A percentile compares a stretch with the other conserved stretches of the same genome.
These are phyloP conservation scores for Trachurus trachurus DNA, from an alignment of 2,797 vertebrate species.

Conservation along the genomic window DNA sequence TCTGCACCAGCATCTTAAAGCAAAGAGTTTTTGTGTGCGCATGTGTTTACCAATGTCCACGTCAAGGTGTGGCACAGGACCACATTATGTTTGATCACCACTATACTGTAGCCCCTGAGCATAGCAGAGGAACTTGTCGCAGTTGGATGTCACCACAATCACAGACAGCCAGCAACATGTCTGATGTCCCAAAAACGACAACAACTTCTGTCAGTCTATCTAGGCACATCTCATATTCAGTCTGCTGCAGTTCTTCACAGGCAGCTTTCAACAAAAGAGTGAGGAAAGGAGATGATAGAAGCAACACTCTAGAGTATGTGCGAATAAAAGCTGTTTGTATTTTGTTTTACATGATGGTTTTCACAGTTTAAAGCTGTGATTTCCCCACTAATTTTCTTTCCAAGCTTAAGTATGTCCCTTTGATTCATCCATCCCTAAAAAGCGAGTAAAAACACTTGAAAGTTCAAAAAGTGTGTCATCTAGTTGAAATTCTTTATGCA, in stretches of 20 bases:
- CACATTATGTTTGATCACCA: slow-evolving; percentile 18
- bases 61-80: slow-evolving; percentile 5
- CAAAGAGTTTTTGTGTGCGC: slow-evolving; percentile 6
- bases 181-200: slow-evolving; percentile 18
- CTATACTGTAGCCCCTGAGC: neutral
- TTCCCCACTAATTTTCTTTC: neutral
- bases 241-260: slow-evolving; percentile 3
- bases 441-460: neutral
- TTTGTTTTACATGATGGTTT: neutral
- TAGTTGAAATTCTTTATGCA: neutral
- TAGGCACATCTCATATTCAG: slow-evolving; percentile 25
- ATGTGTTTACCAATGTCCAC: slow-evolving; percentile 4
- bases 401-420: neutral
- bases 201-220: slow-evolving; percentile 25
- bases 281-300: neutral
- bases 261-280: neutral
- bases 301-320: neutral
- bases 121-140: neutral
- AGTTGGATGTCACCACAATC: slow-evolving; percentile 15
- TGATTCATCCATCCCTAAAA: neutral
- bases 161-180: slow-evolving; percentile 21
- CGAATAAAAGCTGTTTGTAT: slow-evolving; percentile 1
- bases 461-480: neutral
- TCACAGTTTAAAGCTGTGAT: neutral
- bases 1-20: neutral